Conservation (phyloP, 1,140 invertebrate genomes). For the Dreissena rostriformis region DNA sequence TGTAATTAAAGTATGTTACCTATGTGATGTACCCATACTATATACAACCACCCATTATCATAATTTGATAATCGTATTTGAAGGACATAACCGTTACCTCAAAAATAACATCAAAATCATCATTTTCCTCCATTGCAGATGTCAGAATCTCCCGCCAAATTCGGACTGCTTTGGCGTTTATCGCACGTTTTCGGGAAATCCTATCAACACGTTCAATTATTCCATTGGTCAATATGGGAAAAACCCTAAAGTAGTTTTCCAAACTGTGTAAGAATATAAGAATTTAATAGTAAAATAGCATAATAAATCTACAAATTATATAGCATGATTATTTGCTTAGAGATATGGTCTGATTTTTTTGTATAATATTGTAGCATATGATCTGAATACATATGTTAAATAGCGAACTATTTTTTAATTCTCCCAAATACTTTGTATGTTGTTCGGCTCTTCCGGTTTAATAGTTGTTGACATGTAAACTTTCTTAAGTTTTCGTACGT, state of each 20-base stretch:
- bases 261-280: no score
- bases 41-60: no score
- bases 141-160: slow-evolving; percentile 46
- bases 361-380: no score
- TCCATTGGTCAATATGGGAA: neutral
- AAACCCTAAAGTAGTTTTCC: neutral
- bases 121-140: slow-evolving; percentile 24
- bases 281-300: no score
- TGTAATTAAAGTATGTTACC: no score
- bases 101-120: slow-evolving; percentile 38
- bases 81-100: slow-evolving; percentile 24
- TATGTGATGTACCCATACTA: neutral
- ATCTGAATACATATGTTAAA: no score
- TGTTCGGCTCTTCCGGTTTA: slow-evolving; percentile 49
- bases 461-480: slow-evolving; percentile 29
- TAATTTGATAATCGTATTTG: neutral
- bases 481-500: slow-evolving; percentile 5
- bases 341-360: no score
- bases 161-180: neutral
- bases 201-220: slow-evolving; percentile 1
- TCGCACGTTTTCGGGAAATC: neutral
- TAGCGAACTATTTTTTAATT: neutral
- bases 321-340: no score
- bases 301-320: no score
- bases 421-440: slow-evolving; percentile 18